These are phyloP conservation scores for Eurypyga helias DNA, from an alignment of 2,113 vertebrate species.

Conservation along the genomic window DNA sequence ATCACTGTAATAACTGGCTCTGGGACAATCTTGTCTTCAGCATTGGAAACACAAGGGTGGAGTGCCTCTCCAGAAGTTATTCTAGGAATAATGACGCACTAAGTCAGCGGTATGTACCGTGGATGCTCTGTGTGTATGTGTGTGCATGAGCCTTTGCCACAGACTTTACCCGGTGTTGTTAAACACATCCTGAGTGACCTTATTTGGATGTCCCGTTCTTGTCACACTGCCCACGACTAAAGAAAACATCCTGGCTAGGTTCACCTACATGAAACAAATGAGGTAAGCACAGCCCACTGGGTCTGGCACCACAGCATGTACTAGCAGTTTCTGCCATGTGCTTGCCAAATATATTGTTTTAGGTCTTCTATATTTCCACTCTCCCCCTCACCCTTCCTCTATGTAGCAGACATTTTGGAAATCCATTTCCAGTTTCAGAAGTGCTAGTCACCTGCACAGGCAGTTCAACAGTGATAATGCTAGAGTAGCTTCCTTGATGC, in stretches of 20 bases:
- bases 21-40: not conserved
- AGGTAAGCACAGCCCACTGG: constrained; percentile 68
- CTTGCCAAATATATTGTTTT: constrained; percentile 1
- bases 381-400: not conserved
- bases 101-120: not conserved
- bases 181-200: constrained; percentile 68
- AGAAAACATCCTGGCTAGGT: constrained; percentile 77
- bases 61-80: constrained; percentile 61
- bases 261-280: constrained; percentile 68
- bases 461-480: not conserved
- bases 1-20: not conserved
- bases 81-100: constrained; percentile 55
- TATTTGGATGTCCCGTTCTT: constrained; percentile 76
- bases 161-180: constrained; percentile 44
- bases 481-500: not conserved
- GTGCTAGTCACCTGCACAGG: not conserved
- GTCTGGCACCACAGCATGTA: not conserved
- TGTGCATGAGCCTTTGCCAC: constrained; percentile 19
- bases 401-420: not conserved
- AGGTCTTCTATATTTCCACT: not conserved
- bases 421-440: not conserved
- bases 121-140: constrained; percentile 9
- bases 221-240: constrained; percentile 75
- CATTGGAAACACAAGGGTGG: constrained; percentile 18
- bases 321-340: constrained; percentile 26